These are phyloP conservation scores for Venustaconcha ellipsiformis DNA, from an alignment of 1,140 invertebrate genomes.

Conservation along the genomic window DNA sequence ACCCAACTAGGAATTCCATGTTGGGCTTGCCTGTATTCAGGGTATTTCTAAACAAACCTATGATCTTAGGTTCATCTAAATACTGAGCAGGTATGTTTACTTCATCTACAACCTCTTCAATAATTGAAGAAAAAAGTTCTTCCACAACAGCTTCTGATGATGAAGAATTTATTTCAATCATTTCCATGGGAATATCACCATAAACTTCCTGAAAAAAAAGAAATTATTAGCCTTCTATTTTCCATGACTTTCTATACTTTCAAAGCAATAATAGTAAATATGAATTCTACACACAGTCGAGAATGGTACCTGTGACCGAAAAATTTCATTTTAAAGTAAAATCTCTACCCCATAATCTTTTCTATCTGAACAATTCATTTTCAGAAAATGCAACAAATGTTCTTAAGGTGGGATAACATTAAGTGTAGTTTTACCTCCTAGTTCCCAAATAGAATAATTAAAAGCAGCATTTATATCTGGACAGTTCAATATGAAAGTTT, in stretches of 20 bases:
- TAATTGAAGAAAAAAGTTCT: constrained; percentile 67
- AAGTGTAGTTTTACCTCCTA: too few relatives aligned
- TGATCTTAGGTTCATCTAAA: constrained; percentile 54
- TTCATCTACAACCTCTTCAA: constrained; percentile 67
- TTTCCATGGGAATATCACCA: constrained; percentile 42
- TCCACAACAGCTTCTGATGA: constrained; percentile 45
- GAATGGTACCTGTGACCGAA: not conserved
- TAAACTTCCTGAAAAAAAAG: constrained; percentile 51
- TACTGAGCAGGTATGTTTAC: constrained; percentile 60
- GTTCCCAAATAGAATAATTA: too few relatives aligned
- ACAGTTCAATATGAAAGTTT: too few relatives aligned
- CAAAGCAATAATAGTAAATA: not conserved
- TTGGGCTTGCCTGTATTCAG: constrained; percentile 63
- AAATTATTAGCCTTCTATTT: not conserved
- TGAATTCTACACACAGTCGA: not conserved
- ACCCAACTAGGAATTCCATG: constrained; percentile 67
- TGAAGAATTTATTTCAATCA: constrained; percentile 48
- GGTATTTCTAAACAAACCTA: constrained; percentile 64
- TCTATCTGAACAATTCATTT: too few relatives aligned
- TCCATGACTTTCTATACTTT: not conserved
- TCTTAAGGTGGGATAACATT: too few relatives aligned
- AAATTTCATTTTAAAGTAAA: not conserved
- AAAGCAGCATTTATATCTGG: too few relatives aligned
- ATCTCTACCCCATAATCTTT: not conserved
- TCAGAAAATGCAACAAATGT: too few relatives aligned